These are phyloP conservation scores for Catamblyrhynchus diadema DNA, from an alignment of 2,797 vertebrate species.

Conservation along the genomic window DNA sequence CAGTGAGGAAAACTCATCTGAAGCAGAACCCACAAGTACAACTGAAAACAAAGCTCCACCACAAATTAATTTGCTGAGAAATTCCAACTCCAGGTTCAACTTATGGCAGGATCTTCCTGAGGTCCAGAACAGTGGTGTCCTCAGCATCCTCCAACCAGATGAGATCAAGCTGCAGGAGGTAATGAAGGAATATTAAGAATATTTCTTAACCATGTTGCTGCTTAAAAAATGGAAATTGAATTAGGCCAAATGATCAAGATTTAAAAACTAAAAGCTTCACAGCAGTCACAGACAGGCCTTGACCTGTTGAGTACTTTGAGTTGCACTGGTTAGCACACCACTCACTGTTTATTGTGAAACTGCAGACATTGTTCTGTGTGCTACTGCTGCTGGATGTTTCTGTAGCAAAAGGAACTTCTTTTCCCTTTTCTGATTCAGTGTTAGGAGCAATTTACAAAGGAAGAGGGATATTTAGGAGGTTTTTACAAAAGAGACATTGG, in stretches of 20 bases:
- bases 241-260: background rate
- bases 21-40: slow-evolving; percentile 53
- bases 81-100: slow-evolving; percentile 81
- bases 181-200: background rate
- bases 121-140: slow-evolving; percentile 85
- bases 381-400: background rate
- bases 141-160: slow-evolving; percentile 81
- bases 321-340: background rate
- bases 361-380: background rate
- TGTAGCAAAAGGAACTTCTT: background rate
- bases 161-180: slow-evolving; percentile 95
- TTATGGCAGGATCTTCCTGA: slow-evolving; percentile 94
- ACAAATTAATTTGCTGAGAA: slow-evolving; percentile 78
- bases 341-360: background rate
- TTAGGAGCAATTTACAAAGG: background rate
- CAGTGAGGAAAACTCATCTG: slow-evolving; percentile 30
- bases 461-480: background rate
- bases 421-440: background rate
- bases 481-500: background rate
- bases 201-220: background rate
- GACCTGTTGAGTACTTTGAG: background rate
- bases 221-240: background rate
- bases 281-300: background rate
- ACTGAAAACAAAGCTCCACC: slow-evolving; percentile 65
- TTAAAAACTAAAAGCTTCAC: background rate